Evolutionary conservation across 2,888 invertebrate genomes (phyloP).

Genomic region (Choreutis nemorana): DNA sequence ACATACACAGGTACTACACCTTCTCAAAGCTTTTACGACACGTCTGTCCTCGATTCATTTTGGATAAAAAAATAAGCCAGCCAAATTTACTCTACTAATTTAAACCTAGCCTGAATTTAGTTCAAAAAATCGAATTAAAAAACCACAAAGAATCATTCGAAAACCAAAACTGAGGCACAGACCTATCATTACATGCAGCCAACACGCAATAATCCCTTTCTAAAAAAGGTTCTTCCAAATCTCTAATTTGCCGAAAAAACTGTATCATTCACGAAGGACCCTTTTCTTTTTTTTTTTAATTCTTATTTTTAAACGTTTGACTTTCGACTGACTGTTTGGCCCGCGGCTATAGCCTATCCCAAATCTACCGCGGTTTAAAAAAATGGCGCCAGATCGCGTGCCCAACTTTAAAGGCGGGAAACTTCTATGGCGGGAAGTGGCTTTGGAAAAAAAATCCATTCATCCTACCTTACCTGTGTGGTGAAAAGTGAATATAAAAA

Average conservation of each 20-base stretch:
- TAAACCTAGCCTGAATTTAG: too few relatives aligned
- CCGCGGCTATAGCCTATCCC: conserved; percentile 43
- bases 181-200: conserved; percentile 45
- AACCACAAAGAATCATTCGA: conserved; percentile 1
- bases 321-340: conserved; percentile 63
- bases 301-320: conserved; percentile 41
- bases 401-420: too few relatives aligned
- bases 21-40: too few relatives aligned
- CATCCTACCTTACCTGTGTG: conserved; percentile 48
- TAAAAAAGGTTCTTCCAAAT: conserved; percentile 36
- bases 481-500: too few relatives aligned
- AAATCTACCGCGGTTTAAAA: conserved; percentile 35
- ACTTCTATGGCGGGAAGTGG: conserved; percentile 39
- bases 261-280: conserved; percentile 53
- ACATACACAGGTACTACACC: too few relatives aligned
- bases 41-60: too few relatives aligned
- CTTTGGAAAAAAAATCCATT: conserved; percentile 39
- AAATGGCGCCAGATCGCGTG: conserved; percentile 55
- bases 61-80: too few relatives aligned
- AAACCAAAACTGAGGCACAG: conserved; percentile 16
- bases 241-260: conserved; percentile 63
- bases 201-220: conserved; percentile 55
- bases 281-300: conserved; percentile 37
- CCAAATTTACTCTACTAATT: too few relatives aligned
- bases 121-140: too few relatives aligned